Evolutionary conservation across 2,113 vertebrate species (phyloP).

Genomic region (Solenodon paradoxus): DNA sequence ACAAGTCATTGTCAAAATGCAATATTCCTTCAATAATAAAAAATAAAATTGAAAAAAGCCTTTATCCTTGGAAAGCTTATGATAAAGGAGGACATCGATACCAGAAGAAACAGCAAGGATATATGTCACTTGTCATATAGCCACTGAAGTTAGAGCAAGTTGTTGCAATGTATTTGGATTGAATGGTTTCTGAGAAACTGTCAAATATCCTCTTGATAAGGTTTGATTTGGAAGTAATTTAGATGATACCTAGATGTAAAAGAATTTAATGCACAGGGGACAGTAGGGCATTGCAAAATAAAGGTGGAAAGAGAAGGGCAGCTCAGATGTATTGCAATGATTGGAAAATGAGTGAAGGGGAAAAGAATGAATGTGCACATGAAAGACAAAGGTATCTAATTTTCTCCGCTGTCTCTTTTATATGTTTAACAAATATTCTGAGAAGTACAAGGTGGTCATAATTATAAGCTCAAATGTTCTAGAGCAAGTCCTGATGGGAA

Average conservation of each 20-base stretch:
- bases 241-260: not conserved
- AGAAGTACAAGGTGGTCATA: not conserved
- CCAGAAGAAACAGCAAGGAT: not conserved
- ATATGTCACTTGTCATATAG: not conserved
- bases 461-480: not conserved
- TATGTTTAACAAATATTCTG: not conserved
- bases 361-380: not conserved
- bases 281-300: not conserved
- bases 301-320: not conserved
- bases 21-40: too few species aligned
- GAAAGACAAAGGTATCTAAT: not conserved
- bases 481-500: not conserved
- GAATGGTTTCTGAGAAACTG: not conserved
- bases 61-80: not conserved
- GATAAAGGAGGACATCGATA: not conserved
- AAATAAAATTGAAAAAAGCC: too few species aligned
- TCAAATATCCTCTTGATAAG: not conserved
- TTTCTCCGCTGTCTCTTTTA: not conserved
- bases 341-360: not conserved
- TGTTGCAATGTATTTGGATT: not conserved
- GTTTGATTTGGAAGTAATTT: not conserved
- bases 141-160: not conserved
- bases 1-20: too few species aligned
- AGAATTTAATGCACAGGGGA: not conserved
- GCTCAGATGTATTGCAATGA: not conserved